phyloP scores from a whole-genome alignment of 2,797 vertebrate species.

The Sebastes cheni region DNA sequence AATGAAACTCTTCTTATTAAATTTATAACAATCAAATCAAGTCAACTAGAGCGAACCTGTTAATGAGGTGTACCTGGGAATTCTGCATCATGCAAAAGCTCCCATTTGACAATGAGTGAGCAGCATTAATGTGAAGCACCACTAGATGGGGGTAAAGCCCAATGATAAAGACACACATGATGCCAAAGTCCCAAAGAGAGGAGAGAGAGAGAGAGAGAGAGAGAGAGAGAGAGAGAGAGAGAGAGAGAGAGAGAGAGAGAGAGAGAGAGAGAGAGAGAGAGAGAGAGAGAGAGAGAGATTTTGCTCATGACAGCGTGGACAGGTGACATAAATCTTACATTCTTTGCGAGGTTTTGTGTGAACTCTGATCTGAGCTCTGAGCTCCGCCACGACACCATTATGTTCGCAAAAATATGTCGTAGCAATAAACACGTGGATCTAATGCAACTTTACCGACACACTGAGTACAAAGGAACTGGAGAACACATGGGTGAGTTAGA shows the following conservation, averaged over 20 bases:
- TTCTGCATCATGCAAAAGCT: not conserved
- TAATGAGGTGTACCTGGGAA: not conserved
- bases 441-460: not conserved
- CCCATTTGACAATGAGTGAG: not conserved
- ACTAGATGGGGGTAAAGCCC: constrained; percentile 66
- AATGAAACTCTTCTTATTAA: not conserved
- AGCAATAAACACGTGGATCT: constrained; percentile 43
- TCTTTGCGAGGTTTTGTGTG: constrained; percentile 19
- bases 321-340: constrained; percentile 41
- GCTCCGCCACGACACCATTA: not conserved
- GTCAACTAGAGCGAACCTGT: not conserved
- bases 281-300: not conserved
- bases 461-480: constrained; percentile 30
- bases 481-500: constrained; percentile 20
- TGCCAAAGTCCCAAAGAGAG: not conserved
- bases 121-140: constrained; percentile 7
- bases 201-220: not conserved
- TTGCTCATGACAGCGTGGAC: constrained; percentile 1
- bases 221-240: not conserved
- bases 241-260: not conserved
- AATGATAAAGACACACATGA: not conserved
- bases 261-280: not conserved
- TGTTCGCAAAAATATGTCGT: not conserved
- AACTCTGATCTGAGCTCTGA: constrained; percentile 32
- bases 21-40: not conserved